phyloP scores from a whole-genome alignment of 37 sponge, comb jelly and placozoan species.

The Beroe forskalii region DNA sequence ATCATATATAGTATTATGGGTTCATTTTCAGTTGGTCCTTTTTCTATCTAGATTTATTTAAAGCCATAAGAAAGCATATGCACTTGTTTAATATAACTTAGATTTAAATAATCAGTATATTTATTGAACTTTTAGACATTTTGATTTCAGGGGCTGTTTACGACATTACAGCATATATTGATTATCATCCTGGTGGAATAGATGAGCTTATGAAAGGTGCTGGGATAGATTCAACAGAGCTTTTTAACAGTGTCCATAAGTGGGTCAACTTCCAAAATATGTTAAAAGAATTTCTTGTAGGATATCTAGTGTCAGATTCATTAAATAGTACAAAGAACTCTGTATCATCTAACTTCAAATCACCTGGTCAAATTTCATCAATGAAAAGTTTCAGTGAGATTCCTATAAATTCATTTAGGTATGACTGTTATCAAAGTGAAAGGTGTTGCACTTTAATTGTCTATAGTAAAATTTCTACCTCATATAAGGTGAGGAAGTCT shows the following conservation, averaged over 20 bases:
- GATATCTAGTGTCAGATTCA: not conserved
- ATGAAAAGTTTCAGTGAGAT: no score
- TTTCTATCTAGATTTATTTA: no score
- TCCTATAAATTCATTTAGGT: not conserved
- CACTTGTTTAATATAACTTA: not conserved
- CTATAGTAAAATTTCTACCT: not conserved
- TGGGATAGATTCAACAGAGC: conserved; percentile 86
- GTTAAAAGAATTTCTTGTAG: conserved; percentile 42
- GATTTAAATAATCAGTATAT: no score
- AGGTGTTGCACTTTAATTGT: conserved; percentile 43
- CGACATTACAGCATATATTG: conserved; percentile 86
- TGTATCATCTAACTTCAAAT: no score
- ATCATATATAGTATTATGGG: no score
- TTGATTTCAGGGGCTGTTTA: conserved; percentile 81
- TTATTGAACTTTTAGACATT: not conserved
- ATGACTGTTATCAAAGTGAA: conserved; percentile 60
- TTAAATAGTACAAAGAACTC: no score
- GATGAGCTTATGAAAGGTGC: conserved; percentile 88
- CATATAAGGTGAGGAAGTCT: not conserved
- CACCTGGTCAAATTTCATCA: no score
- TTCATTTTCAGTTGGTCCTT: no score
- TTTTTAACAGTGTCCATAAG: conserved; percentile 80
- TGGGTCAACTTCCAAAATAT: conserved; percentile 66
- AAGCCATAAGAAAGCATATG: not conserved
- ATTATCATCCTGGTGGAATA: conserved; percentile 91